Evolutionary conservation across 2,888 invertebrate genomes (phyloP).

Genomic region (Drosophila hamatofila): DNA sequence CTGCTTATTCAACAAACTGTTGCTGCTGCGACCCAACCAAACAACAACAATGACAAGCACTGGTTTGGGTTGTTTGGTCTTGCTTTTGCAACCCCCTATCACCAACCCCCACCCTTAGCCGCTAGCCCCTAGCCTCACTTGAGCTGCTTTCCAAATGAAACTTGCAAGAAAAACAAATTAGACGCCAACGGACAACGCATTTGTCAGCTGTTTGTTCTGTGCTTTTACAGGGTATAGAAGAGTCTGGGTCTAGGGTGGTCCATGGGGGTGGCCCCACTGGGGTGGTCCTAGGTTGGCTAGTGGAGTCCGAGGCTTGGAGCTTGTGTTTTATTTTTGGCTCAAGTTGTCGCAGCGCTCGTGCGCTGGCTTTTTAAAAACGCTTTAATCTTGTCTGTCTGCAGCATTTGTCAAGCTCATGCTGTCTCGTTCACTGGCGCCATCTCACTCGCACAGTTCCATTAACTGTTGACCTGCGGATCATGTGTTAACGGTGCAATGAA

Average conservation of each 20-base stretch:
- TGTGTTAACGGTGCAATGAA: neutral
- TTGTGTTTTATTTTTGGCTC: slow-evolving; percentile 34
- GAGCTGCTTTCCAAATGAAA: slow-evolving; percentile 75
- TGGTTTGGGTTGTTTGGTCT: neutral
- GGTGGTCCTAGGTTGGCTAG: neutral
- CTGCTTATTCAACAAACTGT: slow-evolving; percentile 64
- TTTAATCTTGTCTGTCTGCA: slow-evolving; percentile 51
- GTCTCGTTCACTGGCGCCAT: neutral
- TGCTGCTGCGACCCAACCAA: slow-evolving; percentile 60
- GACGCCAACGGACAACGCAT: slow-evolving; percentile 75
- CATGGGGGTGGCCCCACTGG: no score
- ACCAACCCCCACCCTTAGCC: no score
- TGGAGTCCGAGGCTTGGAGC: neutral
- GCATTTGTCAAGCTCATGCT: slow-evolving; percentile 35
- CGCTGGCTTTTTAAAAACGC: slow-evolving; percentile 45
- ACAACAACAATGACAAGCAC: slow-evolving; percentile 8
- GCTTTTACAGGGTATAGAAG: slow-evolving; percentile 13
- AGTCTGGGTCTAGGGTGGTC: neutral
- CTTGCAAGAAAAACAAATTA: slow-evolving; percentile 79
- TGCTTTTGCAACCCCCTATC: neutral
- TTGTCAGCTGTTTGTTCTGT: slow-evolving; percentile 66
- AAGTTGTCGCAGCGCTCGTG: slow-evolving; percentile 57
- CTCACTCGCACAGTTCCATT: neutral
- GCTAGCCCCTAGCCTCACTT: neutral
- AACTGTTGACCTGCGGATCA: neutral